Evolutionary conservation across 64 coral and sea anemone genomes (phyloP).

Genomic region (Stichodactyla helianthus): DNA sequence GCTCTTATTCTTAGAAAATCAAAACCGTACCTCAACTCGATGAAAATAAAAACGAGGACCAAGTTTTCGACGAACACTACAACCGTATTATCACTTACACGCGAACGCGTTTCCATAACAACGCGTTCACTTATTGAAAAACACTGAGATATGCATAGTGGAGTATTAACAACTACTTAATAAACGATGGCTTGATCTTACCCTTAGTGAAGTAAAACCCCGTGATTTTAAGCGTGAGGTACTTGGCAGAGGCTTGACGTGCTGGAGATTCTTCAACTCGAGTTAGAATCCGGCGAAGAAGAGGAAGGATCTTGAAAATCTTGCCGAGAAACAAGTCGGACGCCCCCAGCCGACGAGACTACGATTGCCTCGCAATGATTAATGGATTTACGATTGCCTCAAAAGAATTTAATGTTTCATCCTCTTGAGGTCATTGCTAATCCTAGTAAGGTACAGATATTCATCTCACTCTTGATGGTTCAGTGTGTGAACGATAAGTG

Average conservation of each 20-base stretch:
- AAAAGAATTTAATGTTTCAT: background rate
- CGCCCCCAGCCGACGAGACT: background rate
- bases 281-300: too few relatives aligned
- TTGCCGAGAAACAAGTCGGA: too few relatives aligned
- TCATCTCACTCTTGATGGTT: background rate
- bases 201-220: background rate
- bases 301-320: too few relatives aligned
- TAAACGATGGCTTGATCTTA: background rate
- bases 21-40: too few relatives aligned
- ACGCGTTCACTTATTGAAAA: background rate
- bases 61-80: too few relatives aligned
- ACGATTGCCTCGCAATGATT: background rate
- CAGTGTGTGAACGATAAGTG: background rate
- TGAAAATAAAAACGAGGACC: too few relatives aligned
- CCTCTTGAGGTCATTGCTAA: background rate
- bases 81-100: background rate
- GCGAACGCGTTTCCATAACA: background rate
- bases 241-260: too few relatives aligned
- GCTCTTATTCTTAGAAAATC: too few relatives aligned
- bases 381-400: background rate
- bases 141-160: background rate
- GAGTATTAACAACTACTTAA: background rate
- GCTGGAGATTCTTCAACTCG: too few relatives aligned
- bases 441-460: background rate
- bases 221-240: background rate